Base-by-base conservation (phyloP, 1,140 invertebrate genomes). In the Cotesia chilonis region DNA sequence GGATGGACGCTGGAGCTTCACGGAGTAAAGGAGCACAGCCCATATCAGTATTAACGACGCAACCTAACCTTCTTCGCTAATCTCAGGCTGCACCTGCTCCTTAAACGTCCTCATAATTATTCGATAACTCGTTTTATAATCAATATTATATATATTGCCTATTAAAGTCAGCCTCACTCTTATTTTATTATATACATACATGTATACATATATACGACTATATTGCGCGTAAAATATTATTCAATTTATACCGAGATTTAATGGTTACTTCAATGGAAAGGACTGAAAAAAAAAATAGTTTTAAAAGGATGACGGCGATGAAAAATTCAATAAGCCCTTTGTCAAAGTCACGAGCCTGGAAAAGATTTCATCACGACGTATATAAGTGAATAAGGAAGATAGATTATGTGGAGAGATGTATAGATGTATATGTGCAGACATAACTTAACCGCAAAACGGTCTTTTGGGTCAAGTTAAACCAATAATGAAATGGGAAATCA, bases 61-160 rank as follows among this genome's bases (percentile, higher is more conserved):
- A 20, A 68, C 61, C 64, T 67, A 74, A 75, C 76, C 63, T 65
- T 71, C 10, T 47, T 68, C 72, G 75, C 71, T 80, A 80, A 82
- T 79, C 74, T 47, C 41, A 10, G 6, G 41, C 77, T 78, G 64
- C 77, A 82, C 75, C 77, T 81, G 77, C 72, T 60, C 41, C 73
- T 68, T 47, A 61, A 74, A 68, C 65, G 75, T 74, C 71, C 71
- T 76, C 69, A 78, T 79, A 75, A 79, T 76, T 77, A 78, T 77
- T 77, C 78, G 70, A 78, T 77, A 78, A 78, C 67, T 78, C 72
- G 71, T 14, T 28, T 55, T 51, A 68, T 12, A 61, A 37, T 41
- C 63, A 12, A 65, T n/a, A 38, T 38, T 9, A 47, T 47, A 47
- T 47, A 47, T 47, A 47, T 10, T 47, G 7, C 41, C 41, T 47